phyloP scores from a whole-genome alignment of 1,140 invertebrate genomes.

The Aphelenchoides besseyi region DNA sequence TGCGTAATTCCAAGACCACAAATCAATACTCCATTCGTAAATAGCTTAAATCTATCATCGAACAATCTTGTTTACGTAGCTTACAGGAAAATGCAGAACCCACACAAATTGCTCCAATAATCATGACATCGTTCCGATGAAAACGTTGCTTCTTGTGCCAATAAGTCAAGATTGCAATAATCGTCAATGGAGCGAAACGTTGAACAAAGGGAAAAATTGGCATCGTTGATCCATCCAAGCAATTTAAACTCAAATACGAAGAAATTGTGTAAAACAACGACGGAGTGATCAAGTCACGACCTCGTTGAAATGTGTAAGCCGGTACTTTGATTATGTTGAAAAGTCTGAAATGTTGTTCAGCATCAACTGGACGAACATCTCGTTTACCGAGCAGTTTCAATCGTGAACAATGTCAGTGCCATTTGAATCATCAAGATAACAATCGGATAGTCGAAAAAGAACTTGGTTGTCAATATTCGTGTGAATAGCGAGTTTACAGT shows the following conservation, averaged over 20 bases:
- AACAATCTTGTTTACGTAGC: neutral
- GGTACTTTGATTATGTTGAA: conserved; percentile 52
- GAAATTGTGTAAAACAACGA: conserved; percentile 66
- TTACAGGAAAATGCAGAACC: conserved; percentile 43
- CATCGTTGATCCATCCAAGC: conserved; percentile 67
- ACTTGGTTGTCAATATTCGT: conserved; percentile 46
- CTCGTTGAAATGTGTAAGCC: conserved; percentile 62
- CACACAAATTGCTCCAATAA: conserved; percentile 32
- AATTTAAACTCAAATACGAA: conserved; percentile 64
- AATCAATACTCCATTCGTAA: conserved; percentile 66
- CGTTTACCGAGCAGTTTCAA: conserved; percentile 36
- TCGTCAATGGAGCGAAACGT: conserved; percentile 66
- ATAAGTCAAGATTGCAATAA: conserved; percentile 64
- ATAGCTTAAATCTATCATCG: conserved; percentile 33
- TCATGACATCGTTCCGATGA: conserved; percentile 9
- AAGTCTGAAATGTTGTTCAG: conserved; percentile 21
- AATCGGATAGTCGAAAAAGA: conserved; percentile 50
- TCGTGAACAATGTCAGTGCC: conserved; percentile 33
- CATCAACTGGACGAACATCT: neutral
- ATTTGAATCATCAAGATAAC: conserved; percentile 49
- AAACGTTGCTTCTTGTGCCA: conserved; percentile 53
- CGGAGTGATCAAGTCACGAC: conserved; percentile 63
- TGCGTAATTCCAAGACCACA: conserved; percentile 64
- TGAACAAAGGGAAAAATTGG: conserved; percentile 68
- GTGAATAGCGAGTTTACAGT: conserved; percentile 34